Percentiles rank a stretch among this genome's conserved stretches.
phyloP scores from a whole-genome alignment of 2,888 invertebrate species.

The Seira ritae region DNA sequence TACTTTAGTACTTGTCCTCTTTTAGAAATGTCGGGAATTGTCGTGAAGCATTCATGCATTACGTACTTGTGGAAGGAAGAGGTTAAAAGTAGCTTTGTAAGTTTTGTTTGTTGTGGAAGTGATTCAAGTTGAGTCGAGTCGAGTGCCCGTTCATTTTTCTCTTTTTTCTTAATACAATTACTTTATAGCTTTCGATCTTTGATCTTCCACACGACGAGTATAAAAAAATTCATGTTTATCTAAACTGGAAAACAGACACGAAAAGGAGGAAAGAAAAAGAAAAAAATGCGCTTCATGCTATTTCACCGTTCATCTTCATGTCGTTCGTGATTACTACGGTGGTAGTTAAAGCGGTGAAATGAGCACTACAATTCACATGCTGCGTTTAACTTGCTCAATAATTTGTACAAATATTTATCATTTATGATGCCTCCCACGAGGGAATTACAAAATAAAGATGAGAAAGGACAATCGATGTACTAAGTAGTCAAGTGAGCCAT shows the following conservation, averaged over 20 bases:
- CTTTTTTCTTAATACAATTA: slow-evolving; percentile 33
- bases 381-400: slow-evolving; percentile 29
- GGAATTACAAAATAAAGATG: background rate
- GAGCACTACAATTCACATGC: background rate
- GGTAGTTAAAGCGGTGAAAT: background rate
- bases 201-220: slow-evolving; percentile 29
- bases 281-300: slow-evolving; percentile 25
- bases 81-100: background rate
- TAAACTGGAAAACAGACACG: background rate
- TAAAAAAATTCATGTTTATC: slow-evolving; percentile 10
- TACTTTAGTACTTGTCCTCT: background rate
- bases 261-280: background rate
- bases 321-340: background rate
- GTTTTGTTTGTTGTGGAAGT: background rate
- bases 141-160: background rate
- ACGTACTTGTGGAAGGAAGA: background rate
- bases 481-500: no score
- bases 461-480: no score
- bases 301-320: slow-evolving; percentile 7
- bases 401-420: slow-evolving; percentile 45
- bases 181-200: slow-evolving; percentile 48
- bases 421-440: slow-evolving; percentile 39
- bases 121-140: background rate
- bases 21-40: background rate
- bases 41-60: background rate